A percentile compares a stretch with the other conserved stretches of the same genome.
phyloP scores from a whole-genome alignment of 2,888 invertebrate genomes.

The Drosophila sordidapex region DNA sequence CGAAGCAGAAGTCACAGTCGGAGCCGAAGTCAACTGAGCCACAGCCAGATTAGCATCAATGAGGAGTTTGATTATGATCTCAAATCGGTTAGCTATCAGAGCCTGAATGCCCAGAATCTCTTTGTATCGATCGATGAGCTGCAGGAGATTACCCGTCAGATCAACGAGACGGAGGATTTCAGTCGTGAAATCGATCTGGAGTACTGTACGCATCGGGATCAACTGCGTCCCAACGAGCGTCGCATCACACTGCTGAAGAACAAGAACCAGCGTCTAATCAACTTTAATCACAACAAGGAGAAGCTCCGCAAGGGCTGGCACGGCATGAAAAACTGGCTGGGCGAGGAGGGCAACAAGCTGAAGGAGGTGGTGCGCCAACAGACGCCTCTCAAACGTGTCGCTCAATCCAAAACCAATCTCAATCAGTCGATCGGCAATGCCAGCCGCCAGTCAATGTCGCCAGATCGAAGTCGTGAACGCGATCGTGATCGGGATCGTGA shows the following conservation, averaged over 20 bases:
- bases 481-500: constrained; percentile 27
- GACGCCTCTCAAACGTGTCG: constrained; percentile 82
- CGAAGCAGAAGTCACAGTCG: constrained; percentile 26
- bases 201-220: constrained; percentile 84
- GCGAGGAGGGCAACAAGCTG: constrained; percentile 82
- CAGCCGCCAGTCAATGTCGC: constrained; percentile 59
- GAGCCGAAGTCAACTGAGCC: constrained; percentile 24
- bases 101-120: constrained; percentile 82
- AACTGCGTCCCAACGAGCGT: constrained; percentile 83
- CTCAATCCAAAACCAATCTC: constrained; percentile 74
- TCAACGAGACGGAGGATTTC: constrained; percentile 84
- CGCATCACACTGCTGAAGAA: constrained; percentile 84
- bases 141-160: constrained; percentile 84
- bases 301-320: constrained; percentile 84
- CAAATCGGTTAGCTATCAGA: constrained; percentile 84
- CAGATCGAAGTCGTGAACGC: constrained; percentile 41
- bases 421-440: constrained; percentile 55
- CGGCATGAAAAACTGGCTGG: constrained; percentile 84
- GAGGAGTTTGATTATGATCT: constrained; percentile 82
- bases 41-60: constrained; percentile 60
- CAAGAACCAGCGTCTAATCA: constrained; percentile 83
- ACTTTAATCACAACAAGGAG: constrained; percentile 83
- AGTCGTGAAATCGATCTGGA: constrained; percentile 83
- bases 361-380: constrained; percentile 84
- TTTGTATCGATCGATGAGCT: constrained; percentile 85